phyloP scores from a whole-genome alignment of 2,888 invertebrate genomes.

The Drosophila greeni region DNA sequence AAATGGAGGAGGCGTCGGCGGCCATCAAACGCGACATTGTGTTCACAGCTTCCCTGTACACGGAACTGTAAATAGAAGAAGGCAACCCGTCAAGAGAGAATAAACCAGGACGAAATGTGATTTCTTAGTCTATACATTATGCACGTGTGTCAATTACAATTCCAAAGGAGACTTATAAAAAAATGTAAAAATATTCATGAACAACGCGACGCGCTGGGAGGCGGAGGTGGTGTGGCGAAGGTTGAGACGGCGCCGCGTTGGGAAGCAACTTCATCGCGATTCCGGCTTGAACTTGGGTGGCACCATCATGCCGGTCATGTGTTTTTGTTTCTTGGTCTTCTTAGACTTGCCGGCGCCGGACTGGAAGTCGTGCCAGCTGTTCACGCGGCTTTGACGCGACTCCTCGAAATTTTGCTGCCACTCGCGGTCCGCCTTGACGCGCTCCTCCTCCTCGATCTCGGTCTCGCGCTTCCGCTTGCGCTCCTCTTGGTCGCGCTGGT shows the following conservation, averaged over 20 bases:
- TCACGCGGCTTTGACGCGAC: slow-evolving; percentile 93
- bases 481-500: slow-evolving; percentile 94
- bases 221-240: slow-evolving; percentile 23
- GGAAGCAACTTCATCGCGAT: slow-evolving; percentile 82
- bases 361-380: slow-evolving; percentile 95
- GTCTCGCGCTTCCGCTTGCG: slow-evolving; percentile 95
- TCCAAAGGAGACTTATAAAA: slow-evolving; percentile 67
- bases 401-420: slow-evolving; percentile 99
- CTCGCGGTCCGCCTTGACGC: slow-evolving; percentile 92
- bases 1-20: slow-evolving; percentile 96
- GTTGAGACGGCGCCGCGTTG: slow-evolving; percentile 17
- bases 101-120: slow-evolving; percentile 27
- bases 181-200: slow-evolving; percentile 66
- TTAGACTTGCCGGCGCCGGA: slow-evolving; percentile 81
- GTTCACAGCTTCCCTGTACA: slow-evolving; percentile 97
- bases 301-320: slow-evolving; percentile 87
- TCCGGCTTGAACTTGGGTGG: slow-evolving; percentile 97
- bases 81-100: neutral
- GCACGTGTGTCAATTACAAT: slow-evolving; percentile 64
- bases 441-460: slow-evolving; percentile 95
- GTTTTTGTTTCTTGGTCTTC: slow-evolving; percentile 88
- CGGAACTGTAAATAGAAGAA: slow-evolving; percentile 76
- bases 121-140: slow-evolving; percentile 59
- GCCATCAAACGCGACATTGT: slow-evolving; percentile 98
- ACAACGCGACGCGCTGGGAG: slow-evolving; percentile 38